Evolutionary conservation across 2,797 vertebrate genomes (phyloP).

Genomic region (Poeciliopsis paucimaculata): DNA sequence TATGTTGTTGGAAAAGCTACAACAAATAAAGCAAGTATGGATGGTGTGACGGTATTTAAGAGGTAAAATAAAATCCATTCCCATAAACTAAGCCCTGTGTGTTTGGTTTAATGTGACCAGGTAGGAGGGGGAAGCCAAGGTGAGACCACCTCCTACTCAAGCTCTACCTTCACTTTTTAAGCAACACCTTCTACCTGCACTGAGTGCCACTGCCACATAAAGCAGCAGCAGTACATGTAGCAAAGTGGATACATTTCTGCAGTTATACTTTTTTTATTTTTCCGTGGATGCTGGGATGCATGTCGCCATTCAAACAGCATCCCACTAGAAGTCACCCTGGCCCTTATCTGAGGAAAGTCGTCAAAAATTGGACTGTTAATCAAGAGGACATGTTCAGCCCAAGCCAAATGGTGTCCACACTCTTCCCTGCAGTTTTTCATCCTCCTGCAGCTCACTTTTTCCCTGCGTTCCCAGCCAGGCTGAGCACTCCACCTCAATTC

Average conservation of each 20-base stretch:
- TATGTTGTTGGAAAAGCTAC: conserved; percentile 35
- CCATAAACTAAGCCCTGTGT: conserved; percentile 62
- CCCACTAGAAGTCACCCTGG: conserved; percentile 36
- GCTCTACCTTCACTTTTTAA: conserved; percentile 55
- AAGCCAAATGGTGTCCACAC: conserved; percentile 78
- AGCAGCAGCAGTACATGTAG: conserved; percentile 12
- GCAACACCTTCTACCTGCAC: conserved; percentile 50
- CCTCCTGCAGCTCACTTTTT: conserved; percentile 80
- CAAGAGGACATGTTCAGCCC: conserved; percentile 81
- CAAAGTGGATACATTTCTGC: conserved; percentile 12
- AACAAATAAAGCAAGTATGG: conserved; percentile 17
- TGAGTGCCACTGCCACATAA: conserved; percentile 20
- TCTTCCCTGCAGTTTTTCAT: conserved; percentile 80
- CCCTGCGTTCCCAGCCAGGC: conserved; percentile 76
- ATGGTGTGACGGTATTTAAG: conserved; percentile 29
- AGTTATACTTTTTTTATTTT: background rate
- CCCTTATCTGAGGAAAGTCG: conserved; percentile 28
- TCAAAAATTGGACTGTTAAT: conserved; percentile 40
- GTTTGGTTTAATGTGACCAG: conserved; percentile 69
- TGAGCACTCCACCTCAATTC: conserved; percentile 76
- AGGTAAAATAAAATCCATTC: conserved; percentile 53
- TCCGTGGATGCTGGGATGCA: conserved; percentile 43
- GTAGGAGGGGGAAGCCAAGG: conserved; percentile 63
- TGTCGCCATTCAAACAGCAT: conserved; percentile 20
- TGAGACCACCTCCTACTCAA: conserved; percentile 69